phyloP scores from a whole-genome alignment of 2,888 invertebrate species.

The Rhamnusium bicolor region DNA sequence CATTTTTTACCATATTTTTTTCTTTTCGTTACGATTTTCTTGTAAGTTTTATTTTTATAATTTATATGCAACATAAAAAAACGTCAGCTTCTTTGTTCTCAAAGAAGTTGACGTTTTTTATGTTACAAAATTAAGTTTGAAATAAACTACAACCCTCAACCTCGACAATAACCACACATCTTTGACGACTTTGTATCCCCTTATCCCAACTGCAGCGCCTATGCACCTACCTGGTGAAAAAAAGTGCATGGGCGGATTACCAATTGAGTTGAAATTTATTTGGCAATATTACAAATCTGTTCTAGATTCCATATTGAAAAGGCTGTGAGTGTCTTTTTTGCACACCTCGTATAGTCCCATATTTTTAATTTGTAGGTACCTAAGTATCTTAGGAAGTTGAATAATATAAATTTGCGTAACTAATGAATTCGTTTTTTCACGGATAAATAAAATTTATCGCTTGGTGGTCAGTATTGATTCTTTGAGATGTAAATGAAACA shows the following conservation, averaged over 20 bases:
- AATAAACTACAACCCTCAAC: too few species aligned
- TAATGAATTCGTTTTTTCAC: constrained; percentile 29
- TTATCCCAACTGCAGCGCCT: neutral
- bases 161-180: too few species aligned
- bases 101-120: too few species aligned
- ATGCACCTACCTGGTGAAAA: neutral
- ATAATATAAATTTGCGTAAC: constrained; percentile 26
- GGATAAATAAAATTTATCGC: constrained; percentile 27
- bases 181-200: too few species aligned
- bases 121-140: too few species aligned
- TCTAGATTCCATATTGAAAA: constrained; percentile 12
- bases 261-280: constrained; percentile 14
- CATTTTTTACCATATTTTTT: too few species aligned
- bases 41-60: too few species aligned
- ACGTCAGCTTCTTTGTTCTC: too few species aligned
- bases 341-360: constrained; percentile 9
- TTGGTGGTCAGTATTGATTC: constrained; percentile 17
- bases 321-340: neutral
- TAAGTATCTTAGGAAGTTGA: neutral
- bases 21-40: too few species aligned
- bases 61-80: too few species aligned
- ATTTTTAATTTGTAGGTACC: neutral
- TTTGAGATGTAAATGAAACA: constrained; percentile 32
- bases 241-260: constrained; percentile 22
- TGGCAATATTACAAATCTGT: constrained; percentile 20